Evolutionary conservation across 2,113 vertebrate genomes (phyloP).

Genomic region (Octodon degus): DNA sequence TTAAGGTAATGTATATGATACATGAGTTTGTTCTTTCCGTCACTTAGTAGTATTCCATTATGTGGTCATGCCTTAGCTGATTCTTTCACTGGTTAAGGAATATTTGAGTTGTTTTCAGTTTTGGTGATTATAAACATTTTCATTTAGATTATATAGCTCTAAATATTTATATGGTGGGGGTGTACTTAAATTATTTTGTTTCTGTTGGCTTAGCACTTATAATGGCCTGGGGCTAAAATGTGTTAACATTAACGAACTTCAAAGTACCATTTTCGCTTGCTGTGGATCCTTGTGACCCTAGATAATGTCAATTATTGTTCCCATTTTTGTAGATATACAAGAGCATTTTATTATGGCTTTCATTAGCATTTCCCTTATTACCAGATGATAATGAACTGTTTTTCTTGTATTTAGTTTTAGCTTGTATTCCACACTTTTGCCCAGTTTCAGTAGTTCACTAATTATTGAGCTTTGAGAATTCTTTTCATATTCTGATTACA

Average conservation of each 20-base stretch:
- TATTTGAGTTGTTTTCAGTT: constrained; percentile 9
- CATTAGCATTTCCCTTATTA: constrained; percentile 24
- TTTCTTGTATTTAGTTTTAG: neutral
- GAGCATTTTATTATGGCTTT: neutral
- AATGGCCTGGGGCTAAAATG: neutral
- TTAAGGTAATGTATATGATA: neutral
- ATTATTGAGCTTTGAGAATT: neutral
- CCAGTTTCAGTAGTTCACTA: neutral
- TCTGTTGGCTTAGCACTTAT: neutral
- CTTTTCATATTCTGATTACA: neutral
- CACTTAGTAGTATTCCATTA: neutral
- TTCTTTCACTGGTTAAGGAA: neutral
- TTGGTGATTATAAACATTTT: constrained; percentile 39
- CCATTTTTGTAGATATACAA: neutral
- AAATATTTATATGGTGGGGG: neutral
- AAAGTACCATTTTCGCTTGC: constrained; percentile 22
- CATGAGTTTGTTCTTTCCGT: neutral
- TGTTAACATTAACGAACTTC: neutral
- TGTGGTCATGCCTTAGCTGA: neutral
- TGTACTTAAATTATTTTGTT: neutral
- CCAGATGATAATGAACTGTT: neutral
- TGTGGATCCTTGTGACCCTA: neutral
- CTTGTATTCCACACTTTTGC: constrained; percentile 10
- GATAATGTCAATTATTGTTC: neutral
- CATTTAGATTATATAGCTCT: neutral